phyloP scores from a whole-genome alignment of 2,797 vertebrate species.

The Pseudotriccus pelzelni region DNA sequence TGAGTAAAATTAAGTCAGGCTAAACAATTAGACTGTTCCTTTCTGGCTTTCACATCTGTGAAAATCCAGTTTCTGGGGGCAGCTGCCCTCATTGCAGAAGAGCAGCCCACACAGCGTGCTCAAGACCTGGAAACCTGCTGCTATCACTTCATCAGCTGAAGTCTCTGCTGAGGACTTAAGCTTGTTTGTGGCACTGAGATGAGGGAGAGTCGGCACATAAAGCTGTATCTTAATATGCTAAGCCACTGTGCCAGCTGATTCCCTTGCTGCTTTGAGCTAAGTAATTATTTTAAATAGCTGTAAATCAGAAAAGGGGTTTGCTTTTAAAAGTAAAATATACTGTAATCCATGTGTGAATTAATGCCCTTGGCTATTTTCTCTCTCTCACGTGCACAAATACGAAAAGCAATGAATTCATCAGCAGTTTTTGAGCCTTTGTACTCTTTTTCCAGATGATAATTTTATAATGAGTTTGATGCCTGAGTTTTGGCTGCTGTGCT shows the following conservation, averaged over 20 bases:
- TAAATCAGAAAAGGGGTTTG: conserved; percentile 53
- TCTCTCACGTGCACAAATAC: background rate
- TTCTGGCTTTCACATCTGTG: conserved; percentile 28
- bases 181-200: conserved; percentile 46
- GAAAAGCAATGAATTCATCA: background rate
- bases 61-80: conserved; percentile 64
- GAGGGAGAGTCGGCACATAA: background rate
- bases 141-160: conserved; percentile 61
- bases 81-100: conserved; percentile 50
- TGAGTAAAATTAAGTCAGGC: background rate
- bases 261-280: conserved; percentile 46
- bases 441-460: conserved; percentile 15
- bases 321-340: conserved; percentile 49
- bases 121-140: conserved; percentile 65
- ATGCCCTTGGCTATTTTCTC: conserved; percentile 35
- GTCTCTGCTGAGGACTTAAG: conserved; percentile 49
- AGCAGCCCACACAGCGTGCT: conserved; percentile 46
- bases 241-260: conserved; percentile 53
- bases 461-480: background rate
- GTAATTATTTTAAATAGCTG: conserved; percentile 71
- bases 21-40: conserved; percentile 14
- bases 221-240: conserved; percentile 38
- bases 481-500: background rate
- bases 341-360: conserved; percentile 51
- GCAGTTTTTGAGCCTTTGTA: background rate